Conservation (phyloP, 2,888 invertebrate genomes). For the Sesia apiformis region DNA sequence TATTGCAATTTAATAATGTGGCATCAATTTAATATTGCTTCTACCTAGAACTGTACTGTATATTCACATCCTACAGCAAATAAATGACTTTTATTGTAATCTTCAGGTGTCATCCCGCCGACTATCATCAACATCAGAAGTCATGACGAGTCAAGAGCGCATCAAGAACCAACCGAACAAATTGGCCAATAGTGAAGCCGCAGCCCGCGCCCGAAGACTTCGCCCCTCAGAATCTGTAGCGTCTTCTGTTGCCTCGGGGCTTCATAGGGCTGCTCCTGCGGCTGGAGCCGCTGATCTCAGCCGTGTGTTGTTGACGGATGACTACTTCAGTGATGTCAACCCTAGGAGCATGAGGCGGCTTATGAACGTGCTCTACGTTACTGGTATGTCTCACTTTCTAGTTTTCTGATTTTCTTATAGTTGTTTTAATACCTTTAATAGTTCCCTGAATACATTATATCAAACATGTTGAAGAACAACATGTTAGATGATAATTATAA, state of each 20-base stretch:
- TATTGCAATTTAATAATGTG: no score
- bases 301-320: slow-evolving; percentile 94
- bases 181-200: slow-evolving; percentile 74
- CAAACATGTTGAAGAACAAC: not conserved
- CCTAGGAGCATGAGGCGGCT: slow-evolving; percentile 96
- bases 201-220: slow-evolving; percentile 81
- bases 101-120: slow-evolving; percentile 81
- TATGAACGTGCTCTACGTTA: slow-evolving; percentile 97
- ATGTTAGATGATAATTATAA: no score
- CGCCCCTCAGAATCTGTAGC: slow-evolving; percentile 92
- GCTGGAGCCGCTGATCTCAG: slow-evolving; percentile 80
- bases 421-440: not conserved
- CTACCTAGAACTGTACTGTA: no score
- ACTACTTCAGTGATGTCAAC: slow-evolving; percentile 99
- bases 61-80: no score
- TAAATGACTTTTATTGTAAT: not conserved
- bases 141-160: slow-evolving; percentile 89
- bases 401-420: not conserved
- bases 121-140: slow-evolving; percentile 84
- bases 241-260: slow-evolving; percentile 91
- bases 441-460: not conserved
- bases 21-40: no score
- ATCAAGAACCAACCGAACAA: slow-evolving; percentile 78
- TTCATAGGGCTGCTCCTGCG: slow-evolving; percentile 77
- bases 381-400: slow-evolving; percentile 72